phyloP scores from a whole-genome alignment of 2,113 vertebrate species.

The Zosterops pallidus region DNA sequence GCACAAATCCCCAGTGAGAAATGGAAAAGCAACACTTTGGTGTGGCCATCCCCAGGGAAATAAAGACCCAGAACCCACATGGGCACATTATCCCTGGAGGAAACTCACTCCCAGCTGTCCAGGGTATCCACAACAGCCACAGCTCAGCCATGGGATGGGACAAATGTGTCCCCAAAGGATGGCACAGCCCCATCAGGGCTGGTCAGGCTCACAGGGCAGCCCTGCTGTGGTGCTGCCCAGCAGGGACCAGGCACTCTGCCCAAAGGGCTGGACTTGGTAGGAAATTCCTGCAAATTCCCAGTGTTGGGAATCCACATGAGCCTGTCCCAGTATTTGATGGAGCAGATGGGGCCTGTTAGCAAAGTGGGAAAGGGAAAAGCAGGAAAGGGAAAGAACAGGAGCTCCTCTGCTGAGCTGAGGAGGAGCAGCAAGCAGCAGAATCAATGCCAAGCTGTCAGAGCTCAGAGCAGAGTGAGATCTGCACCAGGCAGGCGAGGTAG shows the following conservation, averaged over 20 bases:
- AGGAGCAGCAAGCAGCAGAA: not conserved
- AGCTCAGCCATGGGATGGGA: fast-evolving
- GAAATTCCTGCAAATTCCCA: not conserved
- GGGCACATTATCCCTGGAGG: fast-evolving
- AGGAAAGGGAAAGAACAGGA: not conserved
- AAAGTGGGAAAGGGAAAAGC: too few species aligned
- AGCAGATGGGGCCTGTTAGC: not conserved
- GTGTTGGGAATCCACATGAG: fast-evolving
- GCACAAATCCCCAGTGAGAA: not conserved
- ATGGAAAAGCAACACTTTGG: not conserved
- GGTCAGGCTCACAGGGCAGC: fast-evolving
- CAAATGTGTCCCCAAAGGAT: not conserved
- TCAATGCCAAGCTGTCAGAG: not conserved
- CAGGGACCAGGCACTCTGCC: not conserved
- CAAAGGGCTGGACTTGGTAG: not conserved
- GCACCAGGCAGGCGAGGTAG: not conserved
- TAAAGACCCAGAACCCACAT: not conserved
- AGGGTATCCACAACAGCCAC: not conserved
- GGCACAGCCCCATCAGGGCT: not conserved
- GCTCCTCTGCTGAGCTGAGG: not conserved
- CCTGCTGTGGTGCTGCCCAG: not conserved
- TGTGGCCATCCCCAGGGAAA: not conserved
- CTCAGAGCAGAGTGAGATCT: not conserved
- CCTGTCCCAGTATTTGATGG: not conserved
- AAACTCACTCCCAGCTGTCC: not conserved